A percentile compares a stretch with the other conserved stretches of the same genome.
phyloP scores from a whole-genome alignment of 2,888 invertebrate genomes.

The Linnaemya tessellans region DNA sequence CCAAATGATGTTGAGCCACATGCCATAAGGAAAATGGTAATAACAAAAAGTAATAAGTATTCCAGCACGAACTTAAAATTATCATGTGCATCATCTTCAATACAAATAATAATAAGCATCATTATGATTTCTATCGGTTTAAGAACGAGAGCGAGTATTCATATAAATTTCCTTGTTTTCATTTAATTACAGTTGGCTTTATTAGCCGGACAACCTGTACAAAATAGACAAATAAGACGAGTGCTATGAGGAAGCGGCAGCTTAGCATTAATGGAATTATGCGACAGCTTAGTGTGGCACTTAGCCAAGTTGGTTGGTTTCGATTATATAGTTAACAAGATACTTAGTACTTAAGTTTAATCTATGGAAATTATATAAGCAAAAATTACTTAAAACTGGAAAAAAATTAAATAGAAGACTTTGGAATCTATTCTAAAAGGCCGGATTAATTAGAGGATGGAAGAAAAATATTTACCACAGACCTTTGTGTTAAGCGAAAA shows the following conservation, averaged over 20 bases:
- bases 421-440: too few species aligned
- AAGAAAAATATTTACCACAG: too few species aligned
- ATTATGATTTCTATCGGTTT: constrained; percentile 21
- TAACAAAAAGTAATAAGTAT: background rate
- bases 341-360: too few species aligned
- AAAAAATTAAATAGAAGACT: too few species aligned
- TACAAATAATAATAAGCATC: background rate
- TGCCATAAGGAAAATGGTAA: background rate
- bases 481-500: too few species aligned
- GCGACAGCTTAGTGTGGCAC: background rate
- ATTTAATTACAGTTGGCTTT: constrained; percentile 54
- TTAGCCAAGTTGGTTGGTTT: too few species aligned
- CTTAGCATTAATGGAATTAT: background rate
- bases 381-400: too few species aligned
- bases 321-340: too few species aligned
- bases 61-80: background rate
- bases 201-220: constrained; percentile 34
- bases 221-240: background rate
- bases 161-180: constrained; percentile 52
- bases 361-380: too few species aligned
- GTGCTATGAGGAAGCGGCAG: background rate
- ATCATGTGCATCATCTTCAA: background rate
- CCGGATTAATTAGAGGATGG: too few species aligned
- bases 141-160: background rate
- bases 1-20: background rate